Conservation (phyloP, 2,797 vertebrate genomes). For the Buphagus erythrorhynchus region DNA sequence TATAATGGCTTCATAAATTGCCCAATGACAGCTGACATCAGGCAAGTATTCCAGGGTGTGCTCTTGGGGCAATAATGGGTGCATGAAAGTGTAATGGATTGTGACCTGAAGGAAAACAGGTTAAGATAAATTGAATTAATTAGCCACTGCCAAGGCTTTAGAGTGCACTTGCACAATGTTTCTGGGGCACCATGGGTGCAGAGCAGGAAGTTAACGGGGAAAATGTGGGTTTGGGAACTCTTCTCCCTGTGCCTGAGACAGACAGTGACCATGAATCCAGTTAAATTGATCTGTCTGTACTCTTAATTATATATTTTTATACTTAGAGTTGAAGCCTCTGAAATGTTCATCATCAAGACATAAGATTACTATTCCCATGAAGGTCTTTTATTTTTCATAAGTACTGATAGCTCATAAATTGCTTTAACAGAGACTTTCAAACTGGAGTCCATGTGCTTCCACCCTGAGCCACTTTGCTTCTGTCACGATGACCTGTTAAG, state of each 20-base stretch:
- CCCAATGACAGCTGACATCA: background rate
- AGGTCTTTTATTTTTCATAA: background rate
- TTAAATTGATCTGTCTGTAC: background rate
- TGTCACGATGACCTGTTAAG: background rate
- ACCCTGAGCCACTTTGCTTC: background rate
- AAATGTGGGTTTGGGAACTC: background rate
- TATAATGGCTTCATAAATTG: background rate
- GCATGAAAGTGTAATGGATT: background rate
- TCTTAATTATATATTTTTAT: background rate
- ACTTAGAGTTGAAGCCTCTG: background rate
- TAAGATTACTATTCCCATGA: background rate
- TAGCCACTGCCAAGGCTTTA: background rate
- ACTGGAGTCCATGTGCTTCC: fast-evolving
- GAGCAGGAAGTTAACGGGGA: background rate
- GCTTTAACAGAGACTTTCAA: background rate
- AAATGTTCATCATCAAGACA: background rate
- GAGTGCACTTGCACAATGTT: background rate
- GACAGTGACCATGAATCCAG: background rate
- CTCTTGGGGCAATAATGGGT: background rate
- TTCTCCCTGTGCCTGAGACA: background rate
- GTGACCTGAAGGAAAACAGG: background rate
- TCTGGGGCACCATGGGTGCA: background rate
- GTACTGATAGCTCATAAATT: background rate
- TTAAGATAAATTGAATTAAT: slow-evolving; percentile 25
- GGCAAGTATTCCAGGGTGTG: background rate